Conservation (phyloP, 2,888 invertebrate species). For the Drosophila bunnanda region DNA sequence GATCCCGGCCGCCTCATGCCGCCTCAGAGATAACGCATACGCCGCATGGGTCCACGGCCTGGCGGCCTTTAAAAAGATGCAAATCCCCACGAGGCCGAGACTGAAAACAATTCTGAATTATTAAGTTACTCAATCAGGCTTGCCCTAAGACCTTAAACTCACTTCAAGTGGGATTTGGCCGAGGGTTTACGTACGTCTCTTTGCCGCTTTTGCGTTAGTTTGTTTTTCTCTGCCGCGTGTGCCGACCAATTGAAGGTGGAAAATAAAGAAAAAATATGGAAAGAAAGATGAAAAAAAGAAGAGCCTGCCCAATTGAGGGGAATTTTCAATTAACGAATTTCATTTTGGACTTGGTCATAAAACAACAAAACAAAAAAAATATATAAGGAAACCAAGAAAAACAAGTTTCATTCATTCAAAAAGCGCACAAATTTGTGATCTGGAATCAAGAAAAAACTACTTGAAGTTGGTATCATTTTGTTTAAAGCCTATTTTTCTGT, state of each 20-base stretch:
- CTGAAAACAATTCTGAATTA: constrained; percentile 48
- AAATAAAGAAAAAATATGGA: background rate
- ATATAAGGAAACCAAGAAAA: background rate
- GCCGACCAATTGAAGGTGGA: constrained; percentile 28
- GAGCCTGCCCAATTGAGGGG: constrained; percentile 1
- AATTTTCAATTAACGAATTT: constrained; percentile 45
- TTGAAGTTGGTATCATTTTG: background rate
- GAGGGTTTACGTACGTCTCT: constrained; percentile 39
- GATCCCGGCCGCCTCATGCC: background rate
- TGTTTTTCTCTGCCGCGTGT: background rate
- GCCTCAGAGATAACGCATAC: constrained; percentile 46
- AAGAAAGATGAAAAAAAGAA: background rate
- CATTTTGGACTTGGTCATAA: constrained; percentile 25
- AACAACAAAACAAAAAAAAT: background rate
- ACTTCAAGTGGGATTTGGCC: constrained; percentile 46
- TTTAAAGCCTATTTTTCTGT: background rate
- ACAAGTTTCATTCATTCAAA: background rate
- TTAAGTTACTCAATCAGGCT: constrained; percentile 48
- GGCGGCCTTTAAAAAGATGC: constrained; percentile 39
- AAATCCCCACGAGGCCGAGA: constrained; percentile 39
- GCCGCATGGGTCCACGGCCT: constrained; percentile 44
- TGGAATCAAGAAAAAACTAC: background rate
- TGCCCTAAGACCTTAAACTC: constrained; percentile 46
- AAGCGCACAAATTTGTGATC: background rate
- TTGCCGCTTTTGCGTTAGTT: constrained; percentile 9